phyloP scores from a whole-genome alignment of 2,113 vertebrate genomes.

The Pangasianodon hypophthalmus region DNA sequence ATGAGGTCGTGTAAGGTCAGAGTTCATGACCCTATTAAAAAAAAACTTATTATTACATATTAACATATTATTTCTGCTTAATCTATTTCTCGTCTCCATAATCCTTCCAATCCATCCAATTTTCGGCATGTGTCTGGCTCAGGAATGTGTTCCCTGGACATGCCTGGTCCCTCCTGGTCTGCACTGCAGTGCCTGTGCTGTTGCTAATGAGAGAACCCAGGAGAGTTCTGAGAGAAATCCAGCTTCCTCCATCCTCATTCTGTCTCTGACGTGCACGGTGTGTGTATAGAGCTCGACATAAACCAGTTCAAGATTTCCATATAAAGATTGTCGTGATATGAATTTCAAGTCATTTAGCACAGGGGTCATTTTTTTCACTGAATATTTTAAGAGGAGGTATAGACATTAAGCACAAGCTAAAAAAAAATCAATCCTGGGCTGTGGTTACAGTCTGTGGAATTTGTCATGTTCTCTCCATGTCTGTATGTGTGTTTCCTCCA shows the following conservation, averaged over 20 bases:
- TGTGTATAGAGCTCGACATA: not conserved
- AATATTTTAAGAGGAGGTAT: not conserved
- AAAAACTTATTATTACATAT: not conserved
- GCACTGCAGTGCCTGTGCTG: slow-evolving; percentile 28
- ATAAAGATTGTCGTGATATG: not conserved
- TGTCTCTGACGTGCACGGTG: not conserved
- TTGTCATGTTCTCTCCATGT: not conserved
- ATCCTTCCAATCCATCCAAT: slow-evolving; percentile 6
- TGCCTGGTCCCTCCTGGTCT: slow-evolving; percentile 10
- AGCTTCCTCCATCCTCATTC: slow-evolving; percentile 27
- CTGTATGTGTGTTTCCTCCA: not conserved
- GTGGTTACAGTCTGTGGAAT: not conserved
- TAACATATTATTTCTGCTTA: not conserved
- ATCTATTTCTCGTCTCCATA: slow-evolving; percentile 39
- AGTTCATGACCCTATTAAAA: slow-evolving; percentile 41
- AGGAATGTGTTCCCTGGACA: slow-evolving; percentile 28
- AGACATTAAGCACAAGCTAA: not conserved
- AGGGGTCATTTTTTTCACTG: not conserved
- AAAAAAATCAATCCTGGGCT: not conserved
- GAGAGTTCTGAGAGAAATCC: slow-evolving; percentile 40
- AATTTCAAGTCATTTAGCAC: not conserved
- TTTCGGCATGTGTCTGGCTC: slow-evolving; percentile 21
- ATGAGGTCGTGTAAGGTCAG: slow-evolving; percentile 23
- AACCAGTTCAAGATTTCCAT: not conserved
- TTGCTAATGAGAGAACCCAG: slow-evolving; percentile 48